Base-by-base conservation (phyloP, 2,113 vertebrate genomes). In the Terrapene triunguis region DNA sequence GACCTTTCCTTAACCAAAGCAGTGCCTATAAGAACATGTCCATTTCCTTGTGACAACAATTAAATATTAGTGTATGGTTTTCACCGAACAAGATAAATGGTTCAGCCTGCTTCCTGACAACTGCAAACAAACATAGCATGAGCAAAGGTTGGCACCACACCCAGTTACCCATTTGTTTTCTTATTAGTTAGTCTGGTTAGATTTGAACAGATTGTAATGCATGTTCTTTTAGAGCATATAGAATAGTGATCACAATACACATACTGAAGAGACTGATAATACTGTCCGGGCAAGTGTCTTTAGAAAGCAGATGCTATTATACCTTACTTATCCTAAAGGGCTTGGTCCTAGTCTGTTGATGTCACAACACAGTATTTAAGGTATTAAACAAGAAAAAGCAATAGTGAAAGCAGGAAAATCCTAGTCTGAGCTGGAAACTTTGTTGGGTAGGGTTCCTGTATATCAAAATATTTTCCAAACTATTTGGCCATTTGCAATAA, bases 91-190 rank as follows among this genome's bases (percentile, higher is more conserved):
- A 89, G 38, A 42, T 44, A 89, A 94, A 80, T 92, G 65, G 17
- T 22, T 81, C 85, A 76, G 53, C 53, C 89, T 55, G 42, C 55
- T 59, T 89, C 84, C 62, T 96, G 90, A 76, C 89, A 96, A 91
- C 92, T 82, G 85, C 87, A 97, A 97, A 95, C 53, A 96, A 87
- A 90, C 89, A 88, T 91, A 91, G 29, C 51, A 91, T 85, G 90
- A 93, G 50, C 80, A 93, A 96, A 96, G 96, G 90, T 90, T 93
- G 92, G 69, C 74, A 78, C 95, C 95, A 93, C 92, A 84, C 94
- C 97, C 12, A 0, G 17, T 51, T 85, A 87, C 89, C 83, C 84
- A 90, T 94, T 83, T 97, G 92, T 97, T 97, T 96, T 95, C 83
- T 42, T 92, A 32, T 87, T 88, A 91, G 92, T 96, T 89, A 94